Evolutionary conservation across 2,113 vertebrate genomes (phyloP), one percentile per base, ranked within the genome.

Genomic region (Plecturocebus donacophilus): DNA sequence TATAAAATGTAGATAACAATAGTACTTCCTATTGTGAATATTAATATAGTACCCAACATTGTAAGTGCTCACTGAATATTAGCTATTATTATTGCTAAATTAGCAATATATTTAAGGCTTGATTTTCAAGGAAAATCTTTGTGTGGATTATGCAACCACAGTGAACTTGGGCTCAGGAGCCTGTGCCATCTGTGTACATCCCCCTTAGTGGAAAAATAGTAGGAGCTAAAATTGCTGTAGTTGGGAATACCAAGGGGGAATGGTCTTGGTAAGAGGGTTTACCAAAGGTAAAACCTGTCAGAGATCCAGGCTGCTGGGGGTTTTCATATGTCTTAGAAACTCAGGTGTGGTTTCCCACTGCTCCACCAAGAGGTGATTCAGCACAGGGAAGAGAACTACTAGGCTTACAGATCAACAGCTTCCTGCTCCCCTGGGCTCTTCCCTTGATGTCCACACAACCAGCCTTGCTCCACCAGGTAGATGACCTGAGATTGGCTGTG

Each of bases 361-460:
- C 73, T 61, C 85, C 75, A 76, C 27, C 6, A 11, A 54, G 76
- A 61, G 42, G 49, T 98, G 95, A 97, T 85, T 97, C 96, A 97
- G 61, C 38, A 35, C 10, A 66, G 30, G 94, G 96, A 96, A 77
- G 87, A 68, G 61, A 93, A 76, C 79, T 47, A 23, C 27, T 87
- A 35, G 52, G 25, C 54, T 93, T 30, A 21, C 9, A 91, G 71
- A 82, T 30, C 13, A 17, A 47, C 8, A 30, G 54, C 86, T 97
- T 98, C 97, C 96, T 97, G 77, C 85, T 96, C n/a, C n/a, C 27
- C 30, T 92, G 92, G 96, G 88, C 76, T 94, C 97, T 97, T 94
- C 96, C 95, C 93, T n/a, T 27, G 38, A 58, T 91, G 56, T 97
- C 77, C 52, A 54, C 75, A 76, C 23, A 87, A 12, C 58, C 64